A percentile compares a stretch with the other conserved stretches of the same genome.
Conservation (phyloP, 2,888 invertebrate species). For the Drosophila vallismaia region DNA sequence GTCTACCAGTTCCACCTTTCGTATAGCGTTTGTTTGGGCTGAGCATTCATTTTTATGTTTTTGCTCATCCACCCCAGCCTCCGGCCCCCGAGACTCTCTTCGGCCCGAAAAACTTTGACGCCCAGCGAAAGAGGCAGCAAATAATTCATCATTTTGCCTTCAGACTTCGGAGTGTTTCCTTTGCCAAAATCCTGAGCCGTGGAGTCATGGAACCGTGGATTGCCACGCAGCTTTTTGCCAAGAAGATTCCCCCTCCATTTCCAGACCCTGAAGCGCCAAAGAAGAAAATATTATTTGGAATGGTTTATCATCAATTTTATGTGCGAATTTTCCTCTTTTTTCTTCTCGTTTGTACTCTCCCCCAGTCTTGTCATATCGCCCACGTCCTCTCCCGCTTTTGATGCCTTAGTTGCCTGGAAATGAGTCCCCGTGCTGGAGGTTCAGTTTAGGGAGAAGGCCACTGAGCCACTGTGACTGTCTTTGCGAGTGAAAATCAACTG, state of each 20-base stretch:
- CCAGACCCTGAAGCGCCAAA: constrained; percentile 26
- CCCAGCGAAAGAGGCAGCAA: constrained; percentile 80
- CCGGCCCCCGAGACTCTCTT: neutral
- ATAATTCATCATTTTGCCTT: constrained; percentile 79
- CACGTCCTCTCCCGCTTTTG: constrained; percentile 1
- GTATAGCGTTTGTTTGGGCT: constrained; percentile 73
- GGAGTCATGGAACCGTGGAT: constrained; percentile 39
- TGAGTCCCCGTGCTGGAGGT: constrained; percentile 30
- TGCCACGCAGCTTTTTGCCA: constrained; percentile 58
- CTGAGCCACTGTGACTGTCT: constrained; percentile 61
- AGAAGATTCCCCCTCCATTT: constrained; percentile 22
- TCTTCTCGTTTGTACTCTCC: constrained; percentile 31
- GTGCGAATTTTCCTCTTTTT: constrained; percentile 68
- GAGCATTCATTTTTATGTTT: constrained; percentile 73
- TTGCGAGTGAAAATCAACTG: constrained; percentile 77
- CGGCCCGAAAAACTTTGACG: constrained; percentile 67
- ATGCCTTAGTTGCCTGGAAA: constrained; percentile 46
- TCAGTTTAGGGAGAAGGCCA: constrained; percentile 35
- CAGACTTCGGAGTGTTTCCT: constrained; percentile 72
- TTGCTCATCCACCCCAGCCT: constrained; percentile 57
- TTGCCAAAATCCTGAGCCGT: constrained; percentile 60
- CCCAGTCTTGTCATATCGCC: constrained; percentile 4
- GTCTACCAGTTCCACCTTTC: constrained; percentile 44
- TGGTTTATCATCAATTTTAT: constrained; percentile 80
- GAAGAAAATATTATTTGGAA: constrained; percentile 79